These are phyloP conservation scores for Microcebus griseorufus DNA, from an alignment of 2,113 vertebrate genomes.

Conservation along the genomic window DNA sequence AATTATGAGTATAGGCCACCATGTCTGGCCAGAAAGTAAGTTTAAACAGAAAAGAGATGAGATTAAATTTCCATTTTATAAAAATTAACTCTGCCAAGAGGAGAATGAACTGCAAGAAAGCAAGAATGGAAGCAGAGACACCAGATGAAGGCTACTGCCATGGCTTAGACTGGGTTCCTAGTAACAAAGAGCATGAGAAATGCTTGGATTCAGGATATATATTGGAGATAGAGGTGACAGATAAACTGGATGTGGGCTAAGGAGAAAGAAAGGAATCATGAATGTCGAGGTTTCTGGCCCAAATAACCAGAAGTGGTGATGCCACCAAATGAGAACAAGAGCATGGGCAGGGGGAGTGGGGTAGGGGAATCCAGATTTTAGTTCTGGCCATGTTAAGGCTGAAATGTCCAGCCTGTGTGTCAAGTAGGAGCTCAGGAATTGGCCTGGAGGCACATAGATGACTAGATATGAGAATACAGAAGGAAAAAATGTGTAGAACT, in stretches of 20 bases:
- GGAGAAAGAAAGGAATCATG: background rate
- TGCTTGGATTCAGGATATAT: background rate
- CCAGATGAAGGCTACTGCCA: background rate
- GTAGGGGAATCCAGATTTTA: background rate
- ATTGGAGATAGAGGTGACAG: background rate
- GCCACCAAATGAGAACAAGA: background rate
- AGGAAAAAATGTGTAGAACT: background rate
- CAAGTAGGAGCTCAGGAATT: background rate
- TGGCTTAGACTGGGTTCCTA: background rate
- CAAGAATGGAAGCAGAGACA: background rate
- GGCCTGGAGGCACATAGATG: background rate
- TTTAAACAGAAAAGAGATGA: background rate
- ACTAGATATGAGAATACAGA: background rate
- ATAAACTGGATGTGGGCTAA: background rate
- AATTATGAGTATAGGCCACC: too few relatives aligned
- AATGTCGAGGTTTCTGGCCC: background rate
- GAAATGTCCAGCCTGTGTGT: background rate
- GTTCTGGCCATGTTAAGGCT: background rate
- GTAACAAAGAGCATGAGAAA: background rate
- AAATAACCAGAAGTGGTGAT: background rate
- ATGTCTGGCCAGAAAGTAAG: background rate
- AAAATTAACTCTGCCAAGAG: background rate
- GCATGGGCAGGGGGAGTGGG: rapidly evolving
- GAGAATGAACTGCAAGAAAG: background rate
- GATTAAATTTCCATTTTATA: background rate